Percentiles rank a stretch among this genome's conserved stretches.
Evolutionary conservation across 2,888 invertebrate genomes (phyloP).

Genomic region (Tillus elongatus): DNA sequence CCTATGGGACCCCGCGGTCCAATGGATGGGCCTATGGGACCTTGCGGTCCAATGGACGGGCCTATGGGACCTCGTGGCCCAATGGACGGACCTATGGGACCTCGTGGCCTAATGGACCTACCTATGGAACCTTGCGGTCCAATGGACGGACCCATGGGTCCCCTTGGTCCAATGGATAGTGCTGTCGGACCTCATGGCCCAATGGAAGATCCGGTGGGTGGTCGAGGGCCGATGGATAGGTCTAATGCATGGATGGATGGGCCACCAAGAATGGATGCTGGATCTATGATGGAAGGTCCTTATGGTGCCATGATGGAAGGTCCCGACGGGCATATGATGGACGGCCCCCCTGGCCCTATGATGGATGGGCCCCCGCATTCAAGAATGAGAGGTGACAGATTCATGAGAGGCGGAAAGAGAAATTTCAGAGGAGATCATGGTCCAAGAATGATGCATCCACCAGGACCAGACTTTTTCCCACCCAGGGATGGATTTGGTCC

Average conservation of each 20-base stretch:
- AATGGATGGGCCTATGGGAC: no score
- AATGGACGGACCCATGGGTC: no score
- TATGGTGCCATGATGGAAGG: conserved; percentile 11
- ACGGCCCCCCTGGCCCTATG: conserved; percentile 3
- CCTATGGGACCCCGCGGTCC: no score
- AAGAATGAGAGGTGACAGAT: conserved; percentile 24
- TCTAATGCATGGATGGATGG: no score
- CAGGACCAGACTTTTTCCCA: conserved; percentile 24
- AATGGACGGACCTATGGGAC: no score
- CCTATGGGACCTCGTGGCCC: no score
- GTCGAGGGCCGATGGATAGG: no score
- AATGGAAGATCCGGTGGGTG: conserved; percentile 4
- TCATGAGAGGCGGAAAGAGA: conserved; percentile 26
- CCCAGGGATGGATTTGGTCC: conserved; percentile 25
- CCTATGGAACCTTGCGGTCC: not conserved
- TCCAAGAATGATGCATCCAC: conserved; percentile 19
- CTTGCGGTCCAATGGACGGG: no score
- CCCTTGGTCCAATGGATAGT: not conserved
- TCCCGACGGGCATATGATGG: not conserved
- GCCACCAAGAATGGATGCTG: conserved; percentile 27
- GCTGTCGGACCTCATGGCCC: not conserved
- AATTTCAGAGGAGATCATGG: conserved; percentile 24
- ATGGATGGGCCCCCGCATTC: conserved; percentile 12
- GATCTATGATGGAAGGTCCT: conserved; percentile 4
- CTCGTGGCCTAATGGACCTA: not conserved